Base-by-base conservation (phyloP, 2,113 vertebrate species). In the Pluvianellus socialis region DNA sequence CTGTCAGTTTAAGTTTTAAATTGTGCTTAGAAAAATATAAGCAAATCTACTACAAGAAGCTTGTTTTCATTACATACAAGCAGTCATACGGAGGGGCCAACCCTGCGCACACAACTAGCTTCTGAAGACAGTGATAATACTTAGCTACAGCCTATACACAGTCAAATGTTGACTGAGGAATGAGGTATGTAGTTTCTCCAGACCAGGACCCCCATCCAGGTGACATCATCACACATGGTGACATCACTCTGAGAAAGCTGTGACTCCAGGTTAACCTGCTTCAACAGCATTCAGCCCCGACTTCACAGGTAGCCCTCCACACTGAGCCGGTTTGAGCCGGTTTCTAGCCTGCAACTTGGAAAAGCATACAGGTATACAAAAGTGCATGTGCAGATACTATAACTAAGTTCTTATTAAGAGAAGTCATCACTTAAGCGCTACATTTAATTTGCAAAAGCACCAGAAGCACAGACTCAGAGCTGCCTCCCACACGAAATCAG, bases 331-430 rank as follows among this genome's bases (percentile, higher is more conserved):
- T 16, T 22, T 0, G 1, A 14, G 20, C 18, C 49, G 49, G 33
- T 15, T 68, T 52, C 80, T 45, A 52, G 35, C 6, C 44, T 42
- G 18, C 7, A 74, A 74, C 33, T 0, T 32, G 28, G 42, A 70
- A 82, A 40, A 68, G 32, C 50, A 80, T 1, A 21, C 2, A 42
- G 22, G 3, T 24, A 58, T 24, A 16, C 4, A n/a, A 33, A 52
- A 73, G 10, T 0, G 2, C 14, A 19, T 1, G 8, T 1, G 0
- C 2, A 56, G 9, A 32, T 11, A 49, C 3, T n/a, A 35, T 5
- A 14, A 63, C 4, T 9, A 61, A 59, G 6, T 10, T 65, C 14
- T 61, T 38, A 40, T 14, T 32, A 5, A 7, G 68, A 71, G 19
- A 38, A 44, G 5, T 14, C 28, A 30, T 10, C 2, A 2, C 9